Percentiles rank a stretch among this genome's conserved stretches.
Conservation (phyloP, 2,113 vertebrate genomes). For the Nasalis larvatus region DNA sequence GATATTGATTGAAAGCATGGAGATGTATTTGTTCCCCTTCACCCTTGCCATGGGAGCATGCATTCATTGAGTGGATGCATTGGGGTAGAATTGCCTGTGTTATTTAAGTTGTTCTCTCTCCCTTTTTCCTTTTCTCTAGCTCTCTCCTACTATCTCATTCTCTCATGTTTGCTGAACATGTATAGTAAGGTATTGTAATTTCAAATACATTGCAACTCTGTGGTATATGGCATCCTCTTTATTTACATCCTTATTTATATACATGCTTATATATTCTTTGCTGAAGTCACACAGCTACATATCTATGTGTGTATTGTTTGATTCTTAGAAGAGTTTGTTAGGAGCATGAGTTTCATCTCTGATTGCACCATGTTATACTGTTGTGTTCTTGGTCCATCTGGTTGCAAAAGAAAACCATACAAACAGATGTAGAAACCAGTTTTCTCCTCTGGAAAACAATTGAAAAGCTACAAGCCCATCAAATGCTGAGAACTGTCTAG, state of each 20-base stretch:
- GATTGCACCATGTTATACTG: background rate
- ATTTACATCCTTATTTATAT: background rate
- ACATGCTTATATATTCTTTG: background rate
- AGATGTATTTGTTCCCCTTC: background rate
- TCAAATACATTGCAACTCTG: background rate
- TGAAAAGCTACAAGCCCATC: background rate
- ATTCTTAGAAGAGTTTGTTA: slow-evolving; percentile 2
- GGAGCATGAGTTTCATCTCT: background rate
- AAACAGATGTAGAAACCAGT: background rate
- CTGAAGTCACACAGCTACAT: background rate
- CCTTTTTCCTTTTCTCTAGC: background rate
- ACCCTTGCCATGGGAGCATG: background rate
- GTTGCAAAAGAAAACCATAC: background rate
- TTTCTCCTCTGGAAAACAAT: background rate
- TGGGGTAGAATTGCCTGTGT: no score
- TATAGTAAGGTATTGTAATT: background rate
- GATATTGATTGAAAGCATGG: background rate
- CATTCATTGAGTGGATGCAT: background rate
- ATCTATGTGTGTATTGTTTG: background rate
- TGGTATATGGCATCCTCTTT: background rate
- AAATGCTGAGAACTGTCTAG: background rate
- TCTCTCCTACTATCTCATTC: background rate
- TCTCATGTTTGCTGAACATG: background rate
- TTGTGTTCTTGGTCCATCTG: background rate
- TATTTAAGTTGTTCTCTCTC: background rate